phyloP scores from a whole-genome alignment of 53 echinoderm and acorn worm genomes.

The Hippasteria phrygiana region DNA sequence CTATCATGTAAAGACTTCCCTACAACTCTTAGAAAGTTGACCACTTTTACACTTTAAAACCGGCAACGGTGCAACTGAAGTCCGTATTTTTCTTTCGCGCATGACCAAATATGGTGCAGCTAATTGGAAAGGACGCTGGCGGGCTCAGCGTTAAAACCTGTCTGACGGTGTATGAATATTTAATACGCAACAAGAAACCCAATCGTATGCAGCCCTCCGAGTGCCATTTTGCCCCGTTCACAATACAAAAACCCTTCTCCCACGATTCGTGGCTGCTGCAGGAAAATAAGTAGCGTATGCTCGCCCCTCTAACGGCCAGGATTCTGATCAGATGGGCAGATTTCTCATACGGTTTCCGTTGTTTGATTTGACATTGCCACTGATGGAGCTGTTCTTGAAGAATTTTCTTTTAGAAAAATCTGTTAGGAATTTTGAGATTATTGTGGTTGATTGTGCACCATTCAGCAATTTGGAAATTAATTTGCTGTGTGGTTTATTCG shows the following conservation, averaged over 20 bases:
- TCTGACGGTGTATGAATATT: conserved; percentile 61
- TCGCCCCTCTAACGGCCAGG: not conserved
- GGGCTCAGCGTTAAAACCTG: conserved; percentile 21
- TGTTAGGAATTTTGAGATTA: too few species aligned
- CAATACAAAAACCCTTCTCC: conserved; percentile 54
- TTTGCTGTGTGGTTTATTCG: too few species aligned
- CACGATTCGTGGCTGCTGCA: not conserved
- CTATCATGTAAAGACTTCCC: too few species aligned
- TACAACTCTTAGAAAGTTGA: too few species aligned
- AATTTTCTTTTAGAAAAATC: too few species aligned
- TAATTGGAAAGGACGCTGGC: conserved; percentile 51
- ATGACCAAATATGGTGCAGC: conserved; percentile 57
- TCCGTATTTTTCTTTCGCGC: conserved; percentile 1
- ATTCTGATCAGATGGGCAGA: not conserved
- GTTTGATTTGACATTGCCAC: not conserved
- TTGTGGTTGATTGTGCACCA: too few species aligned
- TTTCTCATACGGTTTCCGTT: not conserved
- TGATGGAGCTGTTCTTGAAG: too few species aligned
- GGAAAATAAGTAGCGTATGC: conserved; percentile 41
- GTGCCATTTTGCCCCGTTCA: conserved; percentile 57
- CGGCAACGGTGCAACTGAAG: not conserved
- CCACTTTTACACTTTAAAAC: not conserved
- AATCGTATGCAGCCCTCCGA: conserved; percentile 31
- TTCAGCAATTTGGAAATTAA: too few species aligned
- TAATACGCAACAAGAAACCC: conserved; percentile 47